Conservation (phyloP, 2,888 invertebrate species). For the Coleophora flavipennella region DNA sequence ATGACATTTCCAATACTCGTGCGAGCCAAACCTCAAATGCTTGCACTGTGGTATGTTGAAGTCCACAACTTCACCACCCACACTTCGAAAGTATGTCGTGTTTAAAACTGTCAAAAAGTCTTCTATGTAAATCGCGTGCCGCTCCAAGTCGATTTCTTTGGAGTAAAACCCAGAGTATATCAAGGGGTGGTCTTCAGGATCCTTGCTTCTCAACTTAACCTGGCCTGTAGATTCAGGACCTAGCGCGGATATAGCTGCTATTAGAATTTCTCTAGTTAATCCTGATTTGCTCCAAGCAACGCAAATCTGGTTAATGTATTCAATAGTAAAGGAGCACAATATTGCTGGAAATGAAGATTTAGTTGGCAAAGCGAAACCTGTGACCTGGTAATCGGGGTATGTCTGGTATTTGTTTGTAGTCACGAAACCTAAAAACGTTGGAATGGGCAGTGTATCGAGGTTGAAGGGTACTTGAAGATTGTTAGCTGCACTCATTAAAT, state of each 20-base stretch:
- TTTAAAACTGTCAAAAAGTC: constrained; percentile 20
- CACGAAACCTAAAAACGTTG: constrained; percentile 27
- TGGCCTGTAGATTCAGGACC: no score
- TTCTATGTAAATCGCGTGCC: constrained; percentile 75
- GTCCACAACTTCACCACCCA: no score
- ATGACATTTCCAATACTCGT: constrained; percentile 42
- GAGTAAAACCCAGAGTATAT: constrained; percentile 14
- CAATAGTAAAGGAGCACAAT: neutral
- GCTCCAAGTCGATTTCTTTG: constrained; percentile 43
- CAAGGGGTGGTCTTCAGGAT: constrained; percentile 8
- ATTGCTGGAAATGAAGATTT: neutral
- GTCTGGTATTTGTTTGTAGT: constrained; percentile 24
- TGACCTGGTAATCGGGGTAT: constrained; percentile 15
- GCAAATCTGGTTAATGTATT: neutral
- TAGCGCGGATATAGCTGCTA: no score
- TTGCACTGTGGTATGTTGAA: no score
- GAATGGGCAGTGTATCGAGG: constrained; percentile 7
- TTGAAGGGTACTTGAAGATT: constrained; percentile 23
- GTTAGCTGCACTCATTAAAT: constrained; percentile 11
- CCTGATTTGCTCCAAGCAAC: no score
- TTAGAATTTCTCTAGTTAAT: no score
- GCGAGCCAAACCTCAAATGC: constrained; percentile 43
- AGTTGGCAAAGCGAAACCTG: neutral
- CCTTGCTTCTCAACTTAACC: no score
- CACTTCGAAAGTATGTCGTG: no score